phyloP scores from a whole-genome alignment of 2,888 invertebrate genomes.

The Eupithecia dodoneata region DNA sequence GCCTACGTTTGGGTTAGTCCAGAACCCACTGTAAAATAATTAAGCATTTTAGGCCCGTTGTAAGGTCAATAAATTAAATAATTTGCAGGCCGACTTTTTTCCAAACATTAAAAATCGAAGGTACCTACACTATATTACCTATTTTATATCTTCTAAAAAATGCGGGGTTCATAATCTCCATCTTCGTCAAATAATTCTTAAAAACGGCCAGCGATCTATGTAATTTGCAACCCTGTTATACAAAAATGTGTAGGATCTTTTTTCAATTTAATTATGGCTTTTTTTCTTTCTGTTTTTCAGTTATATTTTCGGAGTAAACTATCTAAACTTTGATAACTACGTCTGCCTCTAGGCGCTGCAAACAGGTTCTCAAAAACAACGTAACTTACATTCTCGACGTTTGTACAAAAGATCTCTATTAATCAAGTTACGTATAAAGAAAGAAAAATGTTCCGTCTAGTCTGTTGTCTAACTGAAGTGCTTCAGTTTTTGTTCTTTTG shows the following conservation, averaged over 20 bases:
- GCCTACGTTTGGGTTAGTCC: no score
- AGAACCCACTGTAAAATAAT: no score
- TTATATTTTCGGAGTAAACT: slow-evolving; percentile 10
- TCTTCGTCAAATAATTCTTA: no score
- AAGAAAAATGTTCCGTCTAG: slow-evolving; percentile 38
- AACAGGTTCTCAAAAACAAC: slow-evolving; percentile 30
- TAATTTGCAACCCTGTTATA: background rate
- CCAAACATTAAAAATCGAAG: no score
- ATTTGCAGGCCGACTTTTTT: no score
- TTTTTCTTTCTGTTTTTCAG: background rate
- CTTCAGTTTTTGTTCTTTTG: slow-evolving; percentile 33
- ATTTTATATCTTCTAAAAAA: no score
- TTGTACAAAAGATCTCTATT: slow-evolving; percentile 48
- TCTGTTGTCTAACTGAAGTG: slow-evolving; percentile 35
- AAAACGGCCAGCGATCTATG: no score
- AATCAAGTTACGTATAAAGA: slow-evolving; percentile 45
- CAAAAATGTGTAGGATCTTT: background rate
- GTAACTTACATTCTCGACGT: slow-evolving; percentile 36
- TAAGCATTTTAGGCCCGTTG: no score
- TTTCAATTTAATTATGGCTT: background rate
- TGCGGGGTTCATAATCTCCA: no score
- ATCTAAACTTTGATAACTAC: slow-evolving; percentile 12
- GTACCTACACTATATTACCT: no score
- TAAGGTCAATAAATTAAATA: no score
- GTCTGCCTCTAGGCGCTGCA: slow-evolving; percentile 20